Conservation (phyloP, 2,888 invertebrate genomes). For the Desoria tigrina region DNA sequence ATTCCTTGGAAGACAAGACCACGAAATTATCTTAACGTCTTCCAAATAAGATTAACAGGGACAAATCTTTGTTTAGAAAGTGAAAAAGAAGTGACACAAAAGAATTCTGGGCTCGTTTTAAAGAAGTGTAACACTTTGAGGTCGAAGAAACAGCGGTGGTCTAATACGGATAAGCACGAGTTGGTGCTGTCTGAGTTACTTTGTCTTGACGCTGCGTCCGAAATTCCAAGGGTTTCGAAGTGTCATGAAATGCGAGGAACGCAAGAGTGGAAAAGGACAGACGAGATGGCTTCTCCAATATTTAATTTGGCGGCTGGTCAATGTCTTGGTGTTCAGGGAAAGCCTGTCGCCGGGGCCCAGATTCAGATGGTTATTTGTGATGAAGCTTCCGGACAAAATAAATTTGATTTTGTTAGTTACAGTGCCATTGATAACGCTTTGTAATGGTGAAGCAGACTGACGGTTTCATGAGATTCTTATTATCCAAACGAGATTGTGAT, state of each 20-base stretch:
- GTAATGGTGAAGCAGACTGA: too few relatives aligned
- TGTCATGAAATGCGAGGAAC: constrained; percentile 89
- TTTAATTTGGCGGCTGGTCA: constrained; percentile 85
- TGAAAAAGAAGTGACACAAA: constrained; percentile 73
- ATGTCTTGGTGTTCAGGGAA: constrained; percentile 65
- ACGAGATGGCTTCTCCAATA: constrained; percentile 62
- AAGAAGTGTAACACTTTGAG: constrained; percentile 67
- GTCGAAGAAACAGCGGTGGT: constrained; percentile 80
- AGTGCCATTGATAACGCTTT: too few relatives aligned
- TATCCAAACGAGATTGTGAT: too few relatives aligned
- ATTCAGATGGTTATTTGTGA: constrained; percentile 49
- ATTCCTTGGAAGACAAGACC: constrained; percentile 78
- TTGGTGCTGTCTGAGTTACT: constrained; percentile 78
- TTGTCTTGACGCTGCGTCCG: constrained; percentile 76
- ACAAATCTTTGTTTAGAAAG: constrained; percentile 78
- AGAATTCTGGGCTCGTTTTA: constrained; percentile 72
- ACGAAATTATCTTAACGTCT: constrained; percentile 56
- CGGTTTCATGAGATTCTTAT: too few relatives aligned
- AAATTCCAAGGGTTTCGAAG: constrained; percentile 75
- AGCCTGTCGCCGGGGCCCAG: constrained; percentile 33
- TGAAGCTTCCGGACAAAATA: constrained; percentile 19
- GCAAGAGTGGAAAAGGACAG: constrained; percentile 75
- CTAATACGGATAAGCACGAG: constrained; percentile 79
- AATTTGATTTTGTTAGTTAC: constrained; percentile 32
- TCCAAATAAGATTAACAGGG: constrained; percentile 70